Evolutionary conservation across 2,113 vertebrate genomes (phyloP).

Genomic region (Elanus axillaris): DNA sequence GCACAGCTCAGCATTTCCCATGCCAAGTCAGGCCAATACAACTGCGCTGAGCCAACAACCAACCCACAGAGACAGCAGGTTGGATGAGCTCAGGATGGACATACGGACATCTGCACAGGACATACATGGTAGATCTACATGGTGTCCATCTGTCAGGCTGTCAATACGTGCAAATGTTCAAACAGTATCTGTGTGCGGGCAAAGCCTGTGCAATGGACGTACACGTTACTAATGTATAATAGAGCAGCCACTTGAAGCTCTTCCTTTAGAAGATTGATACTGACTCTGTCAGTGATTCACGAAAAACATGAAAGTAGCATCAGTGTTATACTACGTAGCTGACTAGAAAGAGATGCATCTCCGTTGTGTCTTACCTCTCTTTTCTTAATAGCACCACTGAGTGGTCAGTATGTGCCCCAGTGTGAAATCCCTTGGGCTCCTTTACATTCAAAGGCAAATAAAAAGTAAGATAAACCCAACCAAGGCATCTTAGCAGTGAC

Average conservation of each 20-base stretch:
- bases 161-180: not conserved
- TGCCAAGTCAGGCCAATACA: not conserved
- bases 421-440: not conserved
- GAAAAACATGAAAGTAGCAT: not conserved
- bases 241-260: not conserved
- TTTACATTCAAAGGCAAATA: not conserved
- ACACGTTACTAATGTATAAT: accelerated
- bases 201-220: not conserved
- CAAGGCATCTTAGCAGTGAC: not conserved
- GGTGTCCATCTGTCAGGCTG: not conserved
- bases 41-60: not conserved
- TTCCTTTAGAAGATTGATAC: not conserved
- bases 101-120: not conserved
- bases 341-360: not conserved
- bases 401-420: not conserved
- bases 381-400: not conserved
- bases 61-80: not conserved
- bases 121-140: not conserved
- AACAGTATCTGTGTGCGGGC: not conserved
- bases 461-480: not conserved
- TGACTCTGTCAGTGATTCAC: not conserved
- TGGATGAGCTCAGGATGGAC: not conserved
- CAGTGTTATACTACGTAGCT: not conserved
- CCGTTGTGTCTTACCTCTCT: not conserved
- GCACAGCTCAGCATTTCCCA: not conserved